Base-by-base conservation (phyloP, 1,140 invertebrate genomes). In the Drosophila subobscura region DNA sequence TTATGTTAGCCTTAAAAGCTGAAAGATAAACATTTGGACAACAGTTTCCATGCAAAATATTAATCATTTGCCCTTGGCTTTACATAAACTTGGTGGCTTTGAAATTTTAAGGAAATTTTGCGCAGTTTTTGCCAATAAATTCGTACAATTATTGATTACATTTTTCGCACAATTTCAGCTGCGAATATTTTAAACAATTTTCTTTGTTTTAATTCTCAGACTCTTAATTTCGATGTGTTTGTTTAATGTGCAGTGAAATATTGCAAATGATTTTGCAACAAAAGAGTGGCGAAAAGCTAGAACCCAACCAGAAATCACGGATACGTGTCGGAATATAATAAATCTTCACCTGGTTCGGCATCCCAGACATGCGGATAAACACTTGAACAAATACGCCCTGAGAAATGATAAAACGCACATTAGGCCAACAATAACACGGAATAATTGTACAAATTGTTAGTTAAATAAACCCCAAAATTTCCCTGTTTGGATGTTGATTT, bases 351-450 rank as follows among this genome's bases (percentile, higher is more conserved):
- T 84, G 76, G 57, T 16, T 14, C 10, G 10, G 27, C 14, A 61
- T 14, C 44, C 29, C 49, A 46, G 41, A 37, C 64, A 33, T 23
- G 37, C 60, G 54, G 41, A 72, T 76, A 63, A 80, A 66, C 66
- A 84, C 57, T 74, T 66, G 37, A 61, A 77, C 52, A 71, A 66
- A 79, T 40, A 58, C 40, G 22, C 37, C 16, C 16, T 37, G 58
- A 47, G 64, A 71, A 68, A 59, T 85, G 66, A 74, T 74, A 74
- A 74, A 74, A 74, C 65, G 63, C 72, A 85, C 66, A 64, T 75
- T 72, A 58, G 65, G 44, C 77, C 33, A 77, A 80, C 59, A 84
- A 85, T 79, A 84, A 76, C 49, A 79, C 37, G 33, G 56, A 74
- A 75, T 63, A 63, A 60, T 37, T 68, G 44, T 61, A 68, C 57